Conservation (phyloP, 2,888 invertebrate species). For the Ophion ventricosus region DNA sequence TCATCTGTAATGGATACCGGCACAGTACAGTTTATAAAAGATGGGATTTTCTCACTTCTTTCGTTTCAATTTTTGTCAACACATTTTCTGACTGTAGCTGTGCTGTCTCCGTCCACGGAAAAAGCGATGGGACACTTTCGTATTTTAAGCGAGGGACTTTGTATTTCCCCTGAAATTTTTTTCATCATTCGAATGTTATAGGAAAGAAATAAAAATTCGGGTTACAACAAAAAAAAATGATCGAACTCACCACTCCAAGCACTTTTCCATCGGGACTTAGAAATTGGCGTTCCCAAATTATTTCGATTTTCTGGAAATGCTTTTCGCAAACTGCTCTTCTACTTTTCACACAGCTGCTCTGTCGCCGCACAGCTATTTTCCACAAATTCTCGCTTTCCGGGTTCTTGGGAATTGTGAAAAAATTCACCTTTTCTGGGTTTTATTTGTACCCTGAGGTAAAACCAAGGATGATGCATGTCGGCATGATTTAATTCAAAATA, state of each 20-base stretch:
- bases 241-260: conserved; percentile 6
- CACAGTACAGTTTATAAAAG: no score
- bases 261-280: conserved; percentile 20
- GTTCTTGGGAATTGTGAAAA: conserved; percentile 48
- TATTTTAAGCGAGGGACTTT: no score
- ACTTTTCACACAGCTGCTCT: conserved; percentile 15
- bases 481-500: conserved; percentile 15
- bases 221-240: no score
- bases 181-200: no score
- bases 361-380: conserved; percentile 22
- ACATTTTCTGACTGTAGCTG: no score
- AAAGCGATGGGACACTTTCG: no score
- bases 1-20: no score
- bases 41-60: no score
- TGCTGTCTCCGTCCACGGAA: no score
- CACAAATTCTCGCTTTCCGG: conserved; percentile 8
- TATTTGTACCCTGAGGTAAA: conserved; percentile 49
- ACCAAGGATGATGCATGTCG: conserved; percentile 35
- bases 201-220: no score
- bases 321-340: conserved; percentile 37
- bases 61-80: no score
- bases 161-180: no score
- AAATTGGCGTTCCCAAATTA: conserved; percentile 41
- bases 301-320: conserved; percentile 41
- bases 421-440: conserved; percentile 50